Evolutionary conservation across 2,113 vertebrate species (phyloP).

Genomic region (Macrotus californicus): DNA sequence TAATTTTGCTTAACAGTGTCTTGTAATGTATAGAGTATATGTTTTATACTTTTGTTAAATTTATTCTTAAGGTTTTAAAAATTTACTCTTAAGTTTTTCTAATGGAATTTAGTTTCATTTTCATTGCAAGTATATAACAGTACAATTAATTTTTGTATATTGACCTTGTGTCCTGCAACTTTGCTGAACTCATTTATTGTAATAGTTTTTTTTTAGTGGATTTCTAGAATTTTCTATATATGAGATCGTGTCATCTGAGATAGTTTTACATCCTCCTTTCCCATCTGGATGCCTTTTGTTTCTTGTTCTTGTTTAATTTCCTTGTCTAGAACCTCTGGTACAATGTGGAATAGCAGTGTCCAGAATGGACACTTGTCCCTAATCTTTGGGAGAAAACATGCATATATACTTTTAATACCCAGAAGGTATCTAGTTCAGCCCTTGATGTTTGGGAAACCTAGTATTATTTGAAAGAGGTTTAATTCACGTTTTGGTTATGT

Average conservation of each 20-base stretch:
- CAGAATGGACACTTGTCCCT: not conserved
- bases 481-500: constrained; percentile 16
- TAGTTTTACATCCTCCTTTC: not conserved
- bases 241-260: not conserved
- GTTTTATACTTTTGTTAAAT: not conserved
- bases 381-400: not conserved
- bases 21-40: not conserved
- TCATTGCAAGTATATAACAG: not conserved
- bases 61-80: not conserved
- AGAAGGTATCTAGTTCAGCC: not conserved
- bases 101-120: not conserved
- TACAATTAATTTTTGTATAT: not conserved
- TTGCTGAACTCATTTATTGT: not conserved
- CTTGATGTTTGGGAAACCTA: not conserved
- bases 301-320: not conserved
- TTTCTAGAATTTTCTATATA: not conserved
- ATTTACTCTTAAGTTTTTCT: not conserved
- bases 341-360: not conserved
- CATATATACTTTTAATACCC: not conserved
- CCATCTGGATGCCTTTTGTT: not conserved
- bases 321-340: not conserved
- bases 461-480: constrained; percentile 29
- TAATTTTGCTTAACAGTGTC: not conserved
- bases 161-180: not conserved
- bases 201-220: not conserved